Evolutionary conservation across 2,113 vertebrate species (phyloP), one percentile per base, ranked within the genome.

Genomic region (Oreochromis tanganicae): DNA sequence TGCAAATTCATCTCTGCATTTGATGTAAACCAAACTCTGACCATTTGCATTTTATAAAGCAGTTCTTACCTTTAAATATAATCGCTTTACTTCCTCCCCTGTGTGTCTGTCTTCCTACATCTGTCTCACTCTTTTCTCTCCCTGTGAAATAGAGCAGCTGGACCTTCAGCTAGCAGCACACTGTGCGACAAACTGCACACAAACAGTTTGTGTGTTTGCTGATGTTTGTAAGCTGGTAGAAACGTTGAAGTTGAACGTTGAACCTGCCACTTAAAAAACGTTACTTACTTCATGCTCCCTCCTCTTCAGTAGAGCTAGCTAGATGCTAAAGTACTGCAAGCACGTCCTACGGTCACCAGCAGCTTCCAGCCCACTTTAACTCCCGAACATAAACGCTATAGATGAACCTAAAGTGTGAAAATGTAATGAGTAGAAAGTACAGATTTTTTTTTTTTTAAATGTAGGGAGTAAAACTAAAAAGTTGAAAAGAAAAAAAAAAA

Each of bases 341-440:
- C 59, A 34, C 9, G 1, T 19, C 32, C 59, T 63, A 63, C 29
- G 34, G 59, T 63, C 9, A 63, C 59, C 29, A 63, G 59, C 16
- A 63, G 29, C 16, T 36, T 63, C 59, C 59, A 19, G 29, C 0
- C 29, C 0, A 63, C 9, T 36, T 63, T 1, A 63, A 36, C 59
- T 4, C 4, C 9, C 0, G 4, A n/a, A 68, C 34, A 68, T 41
- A 63, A n/a, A 36, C 32, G 2, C 32, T 63, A 36, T 36, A 63
- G 59, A 63, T 2, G 0, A 63, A 63, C 32, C 32, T 36, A 36
- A 36, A n/a, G 59, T 36, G n/a, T 63, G 17, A 36, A 63, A 36
- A 66, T 66, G 32, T 36, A 66, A 66, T 32, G 32, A 66, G 17
- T 36, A 66, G n/a, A 36, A 36, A 36, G 61, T 66, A n/a, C 6